Evolutionary conservation across 2,888 invertebrate genomes (phyloP).

Genomic region (Scelioninae gen. 1): DNA sequence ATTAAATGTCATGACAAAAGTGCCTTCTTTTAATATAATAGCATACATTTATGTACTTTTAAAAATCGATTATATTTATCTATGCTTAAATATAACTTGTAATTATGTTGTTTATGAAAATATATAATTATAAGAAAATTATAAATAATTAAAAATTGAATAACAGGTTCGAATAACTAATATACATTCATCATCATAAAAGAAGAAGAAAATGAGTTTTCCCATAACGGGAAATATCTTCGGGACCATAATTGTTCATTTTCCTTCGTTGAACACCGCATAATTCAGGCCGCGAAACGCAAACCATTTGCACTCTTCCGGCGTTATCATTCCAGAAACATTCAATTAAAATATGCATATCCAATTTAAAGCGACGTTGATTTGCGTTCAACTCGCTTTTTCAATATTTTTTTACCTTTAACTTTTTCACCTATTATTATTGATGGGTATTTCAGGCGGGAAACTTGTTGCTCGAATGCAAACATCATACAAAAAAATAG

Average conservation of each 20-base stretch:
- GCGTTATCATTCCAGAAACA: constrained; percentile 31
- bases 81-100: too few species aligned
- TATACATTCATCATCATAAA: neutral
- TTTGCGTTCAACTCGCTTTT: neutral
- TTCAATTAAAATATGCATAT: constrained; percentile 55
- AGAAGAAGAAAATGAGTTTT: constrained; percentile 36
- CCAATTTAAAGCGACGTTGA: constrained; percentile 21
- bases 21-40: too few species aligned
- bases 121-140: neutral
- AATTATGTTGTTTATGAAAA: too few species aligned
- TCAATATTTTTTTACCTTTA: neutral
- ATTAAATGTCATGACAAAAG: neutral
- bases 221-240: constrained; percentile 32
- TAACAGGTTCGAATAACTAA: neutral
- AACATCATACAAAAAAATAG: constrained; percentile 18
- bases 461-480: constrained; percentile 56
- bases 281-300: constrained; percentile 38
- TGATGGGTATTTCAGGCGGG: constrained; percentile 7
- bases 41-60: too few species aligned
- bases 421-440: constrained; percentile 5
- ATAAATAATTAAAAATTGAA: neutral
- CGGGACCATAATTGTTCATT: constrained; percentile 47
- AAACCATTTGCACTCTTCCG: constrained; percentile 45
- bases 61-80: too few species aligned
- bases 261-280: constrained; percentile 41